Evolutionary conservation across 2,888 invertebrate genomes (phyloP).

Genomic region (Lacanobia oleracea): DNA sequence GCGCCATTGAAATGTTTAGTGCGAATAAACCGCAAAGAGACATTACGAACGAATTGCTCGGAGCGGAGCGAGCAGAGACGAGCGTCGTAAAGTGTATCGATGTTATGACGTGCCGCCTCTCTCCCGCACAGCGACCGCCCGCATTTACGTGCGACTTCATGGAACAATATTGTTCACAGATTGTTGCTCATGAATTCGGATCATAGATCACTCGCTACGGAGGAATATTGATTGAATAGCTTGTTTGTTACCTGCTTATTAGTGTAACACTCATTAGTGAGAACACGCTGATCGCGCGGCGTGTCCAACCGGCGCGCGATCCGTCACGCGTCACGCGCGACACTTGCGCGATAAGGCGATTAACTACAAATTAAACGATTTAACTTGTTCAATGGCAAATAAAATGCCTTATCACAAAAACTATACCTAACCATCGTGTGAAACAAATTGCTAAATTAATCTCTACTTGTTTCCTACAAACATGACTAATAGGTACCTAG

Average conservation of each 20-base stretch:
- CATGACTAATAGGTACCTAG: not conserved
- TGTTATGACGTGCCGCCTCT: not conserved
- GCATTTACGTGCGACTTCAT: not conserved
- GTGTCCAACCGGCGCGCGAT: constrained; percentile 8
- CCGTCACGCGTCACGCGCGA: constrained; percentile 13
- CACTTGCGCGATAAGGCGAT: not conserved
- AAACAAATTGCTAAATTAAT: constrained; percentile 15
- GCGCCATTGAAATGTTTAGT: constrained; percentile 40
- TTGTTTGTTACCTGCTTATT: not conserved
- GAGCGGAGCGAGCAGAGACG: constrained; percentile 6
- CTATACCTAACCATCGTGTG: constrained; percentile 23
- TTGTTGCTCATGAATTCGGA: not conserved
- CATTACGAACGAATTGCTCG: constrained; percentile 33
- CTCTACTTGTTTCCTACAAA: constrained; percentile 1
- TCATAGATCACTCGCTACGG: constrained; percentile 7
- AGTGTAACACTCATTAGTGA: constrained; percentile 5
- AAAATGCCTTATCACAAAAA: constrained; percentile 7
- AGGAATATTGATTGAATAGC: not conserved
- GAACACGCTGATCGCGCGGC: constrained; percentile 3
- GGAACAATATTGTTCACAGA: not conserved
- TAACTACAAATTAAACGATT: constrained; percentile 6
- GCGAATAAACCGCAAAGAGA: constrained; percentile 44
- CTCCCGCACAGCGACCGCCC: not conserved
- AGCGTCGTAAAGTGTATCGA: constrained; percentile 48
- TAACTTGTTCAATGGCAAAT: constrained; percentile 15